Percentiles rank a stretch among this genome's conserved stretches.
phyloP scores from a whole-genome alignment of 2,113 vertebrate genomes.

The Malurus melanocephalus region DNA sequence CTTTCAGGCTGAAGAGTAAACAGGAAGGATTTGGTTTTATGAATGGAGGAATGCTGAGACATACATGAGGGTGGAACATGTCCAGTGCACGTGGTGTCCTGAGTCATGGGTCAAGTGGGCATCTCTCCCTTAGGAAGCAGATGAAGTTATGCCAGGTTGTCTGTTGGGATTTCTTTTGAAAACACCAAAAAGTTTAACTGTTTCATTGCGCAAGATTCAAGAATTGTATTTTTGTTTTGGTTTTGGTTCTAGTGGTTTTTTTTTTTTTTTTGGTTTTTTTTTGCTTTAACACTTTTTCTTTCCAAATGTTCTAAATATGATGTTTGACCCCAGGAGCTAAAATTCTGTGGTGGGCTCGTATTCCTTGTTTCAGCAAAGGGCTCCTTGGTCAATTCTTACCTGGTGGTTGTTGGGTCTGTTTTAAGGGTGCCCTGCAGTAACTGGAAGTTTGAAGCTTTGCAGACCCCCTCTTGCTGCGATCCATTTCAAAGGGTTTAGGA shows the following conservation, averaged over 20 bases:
- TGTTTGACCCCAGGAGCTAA: constrained; percentile 40
- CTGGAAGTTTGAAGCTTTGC: constrained; percentile 57
- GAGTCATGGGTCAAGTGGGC: constrained; percentile 35
- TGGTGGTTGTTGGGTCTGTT: constrained; percentile 30
- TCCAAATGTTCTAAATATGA: constrained; percentile 61
- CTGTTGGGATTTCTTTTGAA: constrained; percentile 63
- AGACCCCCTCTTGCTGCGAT: constrained; percentile 1
- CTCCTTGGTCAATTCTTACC: constrained; percentile 26
- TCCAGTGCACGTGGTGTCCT: constrained; percentile 34
- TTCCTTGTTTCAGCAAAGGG: constrained; percentile 41
- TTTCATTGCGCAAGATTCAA: constrained; percentile 48
- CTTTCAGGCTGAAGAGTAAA: constrained; percentile 72
- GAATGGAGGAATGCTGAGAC: constrained; percentile 54
- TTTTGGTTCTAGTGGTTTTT: too few relatives aligned
- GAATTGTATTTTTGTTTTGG: constrained; percentile 23
- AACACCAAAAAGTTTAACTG: constrained; percentile 70
- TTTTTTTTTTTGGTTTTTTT: not conserved
- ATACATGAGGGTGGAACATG: constrained; percentile 26
- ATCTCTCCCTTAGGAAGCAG: constrained; percentile 52
- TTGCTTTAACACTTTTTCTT: constrained; percentile 6
- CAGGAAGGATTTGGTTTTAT: constrained; percentile 61
- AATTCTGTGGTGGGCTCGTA: not conserved
- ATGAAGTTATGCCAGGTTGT: constrained; percentile 56
- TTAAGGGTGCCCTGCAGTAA: constrained; percentile 41
- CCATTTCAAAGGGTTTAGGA: constrained; percentile 49